Evolutionary conservation across 2,888 invertebrate species (phyloP), one percentile per base, ranked within the genome.

Genomic region (Ectobius pallidus): DNA sequence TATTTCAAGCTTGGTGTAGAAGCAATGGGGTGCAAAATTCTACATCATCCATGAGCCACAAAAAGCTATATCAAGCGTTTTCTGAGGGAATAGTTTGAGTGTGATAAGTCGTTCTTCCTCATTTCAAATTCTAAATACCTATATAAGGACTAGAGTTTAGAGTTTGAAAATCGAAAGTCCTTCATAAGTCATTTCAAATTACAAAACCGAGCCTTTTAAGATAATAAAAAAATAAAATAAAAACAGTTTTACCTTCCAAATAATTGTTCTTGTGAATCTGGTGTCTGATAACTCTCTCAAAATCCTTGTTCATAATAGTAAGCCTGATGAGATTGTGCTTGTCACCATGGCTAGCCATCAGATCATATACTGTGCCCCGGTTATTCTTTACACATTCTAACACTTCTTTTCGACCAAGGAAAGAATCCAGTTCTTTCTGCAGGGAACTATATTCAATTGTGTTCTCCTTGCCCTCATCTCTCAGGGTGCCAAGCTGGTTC

Each of bases 301-400:
- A 96, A 83, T 99, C 99, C 81, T 94, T 92, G 82, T 96, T 93
- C 55, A 94, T 88, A 44, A 93, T 89, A 0, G 97, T 95, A 69
- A 99, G 87, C 80, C 92, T 92, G 34, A 97, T 91, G 20, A 97
- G 84, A 82, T 97, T 97, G 74, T 93, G 91, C 75, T 94, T 92
- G 82, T 99, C 97, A 0, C 97, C 98, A 80, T 99, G 98, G 75
- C 95, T 95, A 0, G 95, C 90, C 86, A 99, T 94, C 73, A 99
- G 82, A 78, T 95, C 92, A 80, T 97, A 97, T 65, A 99, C 91
- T 0, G 93, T 92, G 1, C 90, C 87, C 77, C 93, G 91, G 79
- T 97, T 93, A 74, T 91, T 90, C 73, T 89, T 89, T 76, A 96
- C 89, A 81, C 95, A 95, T 76, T 92, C 91, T 78, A 88, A 74